Conservation (phyloP, 2,888 invertebrate species). For the Cinara cedri region DNA sequence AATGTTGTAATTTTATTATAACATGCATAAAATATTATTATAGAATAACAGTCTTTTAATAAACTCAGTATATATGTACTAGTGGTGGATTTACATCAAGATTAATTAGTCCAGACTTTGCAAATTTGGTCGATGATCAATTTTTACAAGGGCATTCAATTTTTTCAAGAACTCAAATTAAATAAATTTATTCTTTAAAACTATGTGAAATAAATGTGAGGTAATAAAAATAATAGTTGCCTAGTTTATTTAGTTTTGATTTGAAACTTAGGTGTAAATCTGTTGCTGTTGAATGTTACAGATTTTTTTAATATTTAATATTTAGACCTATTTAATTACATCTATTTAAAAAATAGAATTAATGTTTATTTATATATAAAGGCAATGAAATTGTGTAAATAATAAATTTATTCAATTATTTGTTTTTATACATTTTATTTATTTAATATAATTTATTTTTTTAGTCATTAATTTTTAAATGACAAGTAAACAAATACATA, state of each 20-base stretch:
- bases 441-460: conserved; percentile 22
- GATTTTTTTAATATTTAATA: conserved; percentile 26
- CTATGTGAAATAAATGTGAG: neutral
- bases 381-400: conserved; percentile 55
- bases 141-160: neutral
- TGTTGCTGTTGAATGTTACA: conserved; percentile 31
- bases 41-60: conserved; percentile 26
- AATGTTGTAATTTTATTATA: conserved; percentile 26
- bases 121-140: too few species aligned
- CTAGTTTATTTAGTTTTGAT: neutral
- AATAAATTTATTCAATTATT: conserved; percentile 51
- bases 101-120: neutral
- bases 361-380: conserved; percentile 48
- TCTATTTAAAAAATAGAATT: conserved; percentile 35
- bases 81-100: conserved; percentile 40
- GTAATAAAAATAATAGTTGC: neutral
- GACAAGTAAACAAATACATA: conserved; percentile 1
- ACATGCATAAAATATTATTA: neutral
- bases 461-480: conserved; percentile 12
- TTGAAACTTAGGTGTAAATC: conserved; percentile 35
- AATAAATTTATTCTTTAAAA: neutral
- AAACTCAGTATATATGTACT: neutral
- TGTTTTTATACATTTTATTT: conserved; percentile 40
- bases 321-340: conserved; percentile 37
- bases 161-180: conserved; percentile 1